These are phyloP conservation scores for Sarcophaga rosellei DNA, from an alignment of 2,888 invertebrate genomes.

Conservation along the genomic window DNA sequence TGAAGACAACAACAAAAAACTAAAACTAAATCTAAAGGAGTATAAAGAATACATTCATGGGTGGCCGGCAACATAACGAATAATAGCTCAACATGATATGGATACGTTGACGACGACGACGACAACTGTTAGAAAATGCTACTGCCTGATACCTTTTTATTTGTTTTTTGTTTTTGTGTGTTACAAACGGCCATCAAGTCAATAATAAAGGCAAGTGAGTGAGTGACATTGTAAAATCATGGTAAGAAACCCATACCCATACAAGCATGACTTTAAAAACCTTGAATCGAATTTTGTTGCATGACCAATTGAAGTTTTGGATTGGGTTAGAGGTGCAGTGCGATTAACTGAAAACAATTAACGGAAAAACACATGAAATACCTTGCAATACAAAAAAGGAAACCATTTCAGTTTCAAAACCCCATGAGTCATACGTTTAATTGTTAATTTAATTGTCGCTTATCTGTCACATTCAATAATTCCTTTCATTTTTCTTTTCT, in stretches of 20 bases:
- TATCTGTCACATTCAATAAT: conserved; percentile 7
- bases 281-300: too few relatives aligned
- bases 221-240: conserved; percentile 49
- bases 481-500: background rate
- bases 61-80: conserved; percentile 45
- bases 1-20: conserved; percentile 12
- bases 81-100: conserved; percentile 35
- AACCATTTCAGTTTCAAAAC: conserved; percentile 6
- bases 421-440: conserved; percentile 9
- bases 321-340: conserved; percentile 25
- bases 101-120: conserved; percentile 28
- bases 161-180: background rate
- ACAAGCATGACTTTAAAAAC: background rate
- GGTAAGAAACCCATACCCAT: too few relatives aligned
- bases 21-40: background rate
- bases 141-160: conserved; percentile 43
- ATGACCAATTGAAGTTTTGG: background rate
- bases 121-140: conserved; percentile 45
- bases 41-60: conserved; percentile 56
- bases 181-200: conserved; percentile 9
- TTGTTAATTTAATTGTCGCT: conserved; percentile 12
- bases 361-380: background rate
- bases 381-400: background rate
- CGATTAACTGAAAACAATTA: conserved; percentile 10
- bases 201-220: conserved; percentile 6